phyloP scores from a whole-genome alignment of 2,113 vertebrate species.

The Gorsachius goisagi region DNA sequence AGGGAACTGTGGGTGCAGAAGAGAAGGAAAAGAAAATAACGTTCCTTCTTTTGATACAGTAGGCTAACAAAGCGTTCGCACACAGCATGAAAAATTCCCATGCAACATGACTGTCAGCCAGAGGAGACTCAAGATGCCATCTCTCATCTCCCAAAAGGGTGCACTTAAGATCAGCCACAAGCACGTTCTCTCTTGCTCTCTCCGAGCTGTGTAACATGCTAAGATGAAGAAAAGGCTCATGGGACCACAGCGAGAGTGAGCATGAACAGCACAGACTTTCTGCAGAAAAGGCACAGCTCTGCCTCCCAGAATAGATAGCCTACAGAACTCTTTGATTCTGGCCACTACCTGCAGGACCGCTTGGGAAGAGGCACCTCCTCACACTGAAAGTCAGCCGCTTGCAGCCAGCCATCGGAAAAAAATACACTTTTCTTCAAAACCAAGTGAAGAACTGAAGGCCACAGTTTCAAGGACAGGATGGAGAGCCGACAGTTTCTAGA shows the following conservation, averaged over 20 bases:
- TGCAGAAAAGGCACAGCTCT: neutral
- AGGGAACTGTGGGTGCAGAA: neutral
- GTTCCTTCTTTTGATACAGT: neutral
- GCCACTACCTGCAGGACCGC: neutral
- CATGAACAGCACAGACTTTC: neutral
- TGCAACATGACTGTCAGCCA: neutral
- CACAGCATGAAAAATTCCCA: neutral
- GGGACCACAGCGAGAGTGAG: neutral
- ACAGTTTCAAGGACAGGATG: neutral
- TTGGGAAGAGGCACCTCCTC: neutral
- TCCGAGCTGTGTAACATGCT: neutral
- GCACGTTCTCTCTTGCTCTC: neutral
- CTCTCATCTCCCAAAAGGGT: neutral
- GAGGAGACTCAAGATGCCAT: neutral
- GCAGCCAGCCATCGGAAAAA: neutral
- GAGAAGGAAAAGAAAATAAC: neutral
- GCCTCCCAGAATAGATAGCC: neutral
- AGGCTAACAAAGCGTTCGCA: neutral
- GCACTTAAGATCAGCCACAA: neutral
- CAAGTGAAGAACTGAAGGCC: neutral
- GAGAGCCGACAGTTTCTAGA: neutral
- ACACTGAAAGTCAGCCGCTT: rapidly evolving
- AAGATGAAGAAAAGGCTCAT: neutral
- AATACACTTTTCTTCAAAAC: neutral
- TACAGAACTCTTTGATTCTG: neutral